These are phyloP conservation scores for Entomobrya multifasciata DNA, from an alignment of 2,888 invertebrate species.

Conservation along the genomic window DNA sequence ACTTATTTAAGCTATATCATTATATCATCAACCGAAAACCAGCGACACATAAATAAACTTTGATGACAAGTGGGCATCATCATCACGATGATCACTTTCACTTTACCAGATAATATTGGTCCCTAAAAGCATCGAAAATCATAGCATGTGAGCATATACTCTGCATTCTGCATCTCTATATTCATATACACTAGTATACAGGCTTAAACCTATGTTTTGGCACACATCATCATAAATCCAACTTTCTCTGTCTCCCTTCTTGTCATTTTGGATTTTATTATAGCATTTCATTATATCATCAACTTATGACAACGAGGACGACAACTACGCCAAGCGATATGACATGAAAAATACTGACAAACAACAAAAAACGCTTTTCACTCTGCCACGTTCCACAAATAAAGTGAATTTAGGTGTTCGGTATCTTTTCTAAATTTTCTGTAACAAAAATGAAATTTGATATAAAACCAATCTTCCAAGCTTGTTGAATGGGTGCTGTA, in stretches of 20 bases:
- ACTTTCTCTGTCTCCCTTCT: neutral
- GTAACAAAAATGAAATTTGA: too few species aligned
- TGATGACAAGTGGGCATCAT: conserved; percentile 36
- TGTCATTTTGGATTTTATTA: conserved; percentile 42
- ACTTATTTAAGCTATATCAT: neutral
- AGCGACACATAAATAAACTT: conserved; percentile 14
- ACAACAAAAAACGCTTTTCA: conserved; percentile 37
- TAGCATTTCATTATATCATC: conserved; percentile 37
- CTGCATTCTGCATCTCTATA: neutral
- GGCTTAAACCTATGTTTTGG: conserved; percentile 3
- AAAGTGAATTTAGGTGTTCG: too few species aligned
- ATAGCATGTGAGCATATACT: neutral
- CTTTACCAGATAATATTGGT: conserved; percentile 2
- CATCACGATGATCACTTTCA: conserved; percentile 24
- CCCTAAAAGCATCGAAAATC: conserved; percentile 13
- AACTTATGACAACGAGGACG: conserved; percentile 30
- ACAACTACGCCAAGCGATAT: neutral
- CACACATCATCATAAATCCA: conserved; percentile 9
- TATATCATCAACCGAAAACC: neutral
- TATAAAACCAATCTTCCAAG: too few species aligned
- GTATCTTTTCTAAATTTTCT: too few species aligned
- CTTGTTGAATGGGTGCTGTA: too few species aligned
- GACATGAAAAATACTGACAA: conserved; percentile 14
- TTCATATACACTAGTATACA: too few species aligned
- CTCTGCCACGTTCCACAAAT: neutral